phyloP scores from a whole-genome alignment of 2,113 vertebrate genomes.

The Emydocephalus ijimae region DNA sequence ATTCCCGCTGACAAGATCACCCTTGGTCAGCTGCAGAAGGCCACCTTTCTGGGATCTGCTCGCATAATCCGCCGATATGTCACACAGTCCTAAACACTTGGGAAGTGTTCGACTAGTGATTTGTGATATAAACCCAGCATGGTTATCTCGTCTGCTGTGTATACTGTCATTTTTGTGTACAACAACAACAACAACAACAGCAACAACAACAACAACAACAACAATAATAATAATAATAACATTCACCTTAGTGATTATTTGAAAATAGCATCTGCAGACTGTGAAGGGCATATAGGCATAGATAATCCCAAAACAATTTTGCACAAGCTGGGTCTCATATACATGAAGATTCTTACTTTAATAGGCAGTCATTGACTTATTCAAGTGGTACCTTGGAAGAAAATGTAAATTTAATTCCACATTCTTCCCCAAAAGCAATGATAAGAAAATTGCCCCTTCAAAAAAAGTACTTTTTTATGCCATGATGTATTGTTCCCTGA shows the following conservation, averaged over 20 bases:
- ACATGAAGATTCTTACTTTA: neutral
- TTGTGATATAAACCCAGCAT: too few species aligned
- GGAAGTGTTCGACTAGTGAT: too few species aligned
- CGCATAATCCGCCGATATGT: too few species aligned
- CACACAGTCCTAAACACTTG: too few species aligned
- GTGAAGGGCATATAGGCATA: neutral
- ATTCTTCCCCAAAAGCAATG: conserved; percentile 16
- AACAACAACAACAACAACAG: neutral
- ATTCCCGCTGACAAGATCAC: too few species aligned
- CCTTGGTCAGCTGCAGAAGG: too few species aligned
- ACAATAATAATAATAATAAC: neutral
- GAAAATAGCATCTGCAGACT: neutral
- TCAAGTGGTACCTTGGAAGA: conserved; percentile 28
- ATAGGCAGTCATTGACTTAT: neutral
- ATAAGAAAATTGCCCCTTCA: conserved; percentile 31
- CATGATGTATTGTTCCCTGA: conserved; percentile 47
- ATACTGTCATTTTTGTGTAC: too few species aligned
- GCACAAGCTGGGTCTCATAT: neutral
- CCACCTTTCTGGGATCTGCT: too few species aligned
- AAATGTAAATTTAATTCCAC: conserved; percentile 43
- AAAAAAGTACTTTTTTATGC: conserved; percentile 23
- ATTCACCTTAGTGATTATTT: neutral
- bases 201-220: neutral
- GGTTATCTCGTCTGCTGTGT: too few species aligned
- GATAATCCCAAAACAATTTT: neutral